Percentiles rank a stretch among this genome's conserved stretches.
These are phyloP conservation scores for Bombus affinis DNA, from an alignment of 1,140 invertebrate genomes.

Conservation along the genomic window DNA sequence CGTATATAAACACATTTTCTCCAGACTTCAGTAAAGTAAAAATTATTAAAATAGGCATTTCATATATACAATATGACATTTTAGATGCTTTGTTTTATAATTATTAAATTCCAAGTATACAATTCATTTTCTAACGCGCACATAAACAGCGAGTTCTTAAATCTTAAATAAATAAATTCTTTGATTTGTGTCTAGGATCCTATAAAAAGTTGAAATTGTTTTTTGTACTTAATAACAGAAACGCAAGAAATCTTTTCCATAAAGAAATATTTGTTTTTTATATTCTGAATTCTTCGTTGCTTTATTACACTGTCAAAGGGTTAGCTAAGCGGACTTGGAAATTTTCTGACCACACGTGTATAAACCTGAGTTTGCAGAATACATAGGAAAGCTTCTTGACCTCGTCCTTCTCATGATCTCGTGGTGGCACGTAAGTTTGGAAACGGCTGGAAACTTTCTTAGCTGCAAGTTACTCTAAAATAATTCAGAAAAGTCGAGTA, in stretches of 20 bases:
- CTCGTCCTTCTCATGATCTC: constrained; percentile 36
- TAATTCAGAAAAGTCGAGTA: constrained; percentile 40
- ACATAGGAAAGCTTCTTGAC: constrained; percentile 53
- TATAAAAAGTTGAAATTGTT: too few species aligned
- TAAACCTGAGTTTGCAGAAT: constrained; percentile 59
- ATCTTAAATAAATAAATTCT: not conserved
- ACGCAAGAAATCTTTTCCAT: not conserved
- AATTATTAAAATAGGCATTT: not conserved
- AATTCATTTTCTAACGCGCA: too few species aligned
- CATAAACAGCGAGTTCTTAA: too few species aligned
- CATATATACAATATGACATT: not conserved
- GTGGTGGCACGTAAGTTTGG: constrained; percentile 13
- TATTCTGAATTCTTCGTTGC: not conserved
- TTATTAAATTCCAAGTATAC: too few species aligned
- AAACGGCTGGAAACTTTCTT: not conserved
- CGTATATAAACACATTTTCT: not conserved
- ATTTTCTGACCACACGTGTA: constrained; percentile 50
- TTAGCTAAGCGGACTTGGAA: constrained; percentile 19
- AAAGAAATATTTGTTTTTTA: not conserved
- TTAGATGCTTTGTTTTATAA: not conserved
- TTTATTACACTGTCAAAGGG: too few species aligned
- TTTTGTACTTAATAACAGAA: too few species aligned
- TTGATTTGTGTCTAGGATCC: not conserved
- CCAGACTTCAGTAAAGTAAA: not conserved
- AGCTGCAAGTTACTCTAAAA: constrained; percentile 29